These are phyloP conservation scores for Dysidea cf. avara DNA, from an alignment of 37 sponge, comb jelly and placozoan species.

Conservation along the genomic window DNA sequence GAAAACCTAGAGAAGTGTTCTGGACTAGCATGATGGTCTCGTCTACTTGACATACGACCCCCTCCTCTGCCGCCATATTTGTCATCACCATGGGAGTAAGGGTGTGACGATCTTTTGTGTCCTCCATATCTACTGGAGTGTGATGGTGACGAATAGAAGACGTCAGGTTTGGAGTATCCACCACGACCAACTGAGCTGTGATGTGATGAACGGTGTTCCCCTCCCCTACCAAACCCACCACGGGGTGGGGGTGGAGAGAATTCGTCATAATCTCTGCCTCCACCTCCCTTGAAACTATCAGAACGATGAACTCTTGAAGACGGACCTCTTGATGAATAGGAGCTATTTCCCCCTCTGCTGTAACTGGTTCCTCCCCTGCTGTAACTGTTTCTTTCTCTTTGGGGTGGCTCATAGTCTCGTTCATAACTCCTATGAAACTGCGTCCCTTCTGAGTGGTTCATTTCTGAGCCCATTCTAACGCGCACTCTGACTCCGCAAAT, in stretches of 20 bases:
- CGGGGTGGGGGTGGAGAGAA: background rate
- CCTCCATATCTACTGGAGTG: slow-evolving; percentile 6
- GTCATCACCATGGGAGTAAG: background rate
- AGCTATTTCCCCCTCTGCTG: background rate
- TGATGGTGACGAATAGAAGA: background rate
- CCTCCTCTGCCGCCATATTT: background rate
- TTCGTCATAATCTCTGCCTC: slow-evolving; percentile 12
- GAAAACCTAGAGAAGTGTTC: background rate
- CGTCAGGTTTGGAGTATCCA: background rate
- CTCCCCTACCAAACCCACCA: slow-evolving; percentile 2
- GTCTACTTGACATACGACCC: background rate
- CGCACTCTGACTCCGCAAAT: slow-evolving; percentile 68
- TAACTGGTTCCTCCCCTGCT: background rate
- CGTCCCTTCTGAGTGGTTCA: background rate
- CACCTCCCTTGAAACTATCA: background rate
- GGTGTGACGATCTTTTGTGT: too few relatives aligned
- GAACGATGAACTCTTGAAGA: background rate
- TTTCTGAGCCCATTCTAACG: slow-evolving; percentile 23
- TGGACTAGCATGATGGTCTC: background rate
- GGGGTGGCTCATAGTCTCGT: background rate
- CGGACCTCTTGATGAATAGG: background rate
- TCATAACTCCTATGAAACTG: background rate
- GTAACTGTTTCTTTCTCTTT: background rate
- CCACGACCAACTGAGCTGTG: slow-evolving; percentile 13
- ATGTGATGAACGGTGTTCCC: background rate